A percentile compares a stretch with the other conserved stretches of the same genome.
These are phyloP conservation scores for Tachysurus vachellii DNA, from an alignment of 2,113 vertebrate species.

Conservation along the genomic window DNA sequence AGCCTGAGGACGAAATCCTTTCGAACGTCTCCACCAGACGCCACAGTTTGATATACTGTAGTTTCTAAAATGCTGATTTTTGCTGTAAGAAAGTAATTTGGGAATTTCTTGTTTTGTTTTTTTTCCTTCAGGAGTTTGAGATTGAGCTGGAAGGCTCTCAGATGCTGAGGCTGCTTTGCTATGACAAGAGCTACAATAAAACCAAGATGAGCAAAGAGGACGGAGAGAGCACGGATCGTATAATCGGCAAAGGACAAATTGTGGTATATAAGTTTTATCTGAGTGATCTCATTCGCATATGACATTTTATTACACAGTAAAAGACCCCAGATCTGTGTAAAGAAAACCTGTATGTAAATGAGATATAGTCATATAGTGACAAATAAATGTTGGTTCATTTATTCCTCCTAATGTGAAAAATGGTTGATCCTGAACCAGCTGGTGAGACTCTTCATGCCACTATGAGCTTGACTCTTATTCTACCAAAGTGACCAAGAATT, in stretches of 20 bases:
- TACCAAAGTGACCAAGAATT: neutral
- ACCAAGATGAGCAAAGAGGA: slow-evolving; percentile 88
- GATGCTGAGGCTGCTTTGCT: slow-evolving; percentile 91
- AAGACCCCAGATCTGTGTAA: neutral
- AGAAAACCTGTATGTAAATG: neutral
- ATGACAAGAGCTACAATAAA: slow-evolving; percentile 94
- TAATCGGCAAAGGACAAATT: slow-evolving; percentile 94
- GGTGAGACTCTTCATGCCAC: neutral
- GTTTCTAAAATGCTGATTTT: neutral
- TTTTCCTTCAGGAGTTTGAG: slow-evolving; percentile 86
- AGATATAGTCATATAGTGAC: neutral
- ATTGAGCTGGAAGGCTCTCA: slow-evolving; percentile 98
- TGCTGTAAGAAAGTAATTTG: neutral
- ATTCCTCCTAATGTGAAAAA: neutral
- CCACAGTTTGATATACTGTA: neutral
- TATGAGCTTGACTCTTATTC: neutral
- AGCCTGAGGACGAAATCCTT: slow-evolving; percentile 48
- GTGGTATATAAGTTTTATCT: slow-evolving; percentile 71
- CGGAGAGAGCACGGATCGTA: slow-evolving; percentile 83
- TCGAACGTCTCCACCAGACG: slow-evolving; percentile 20
- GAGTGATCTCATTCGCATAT: neutral
- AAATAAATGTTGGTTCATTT: neutral
- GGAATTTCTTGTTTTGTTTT: neutral
- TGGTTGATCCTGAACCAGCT: neutral
- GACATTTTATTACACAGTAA: neutral